Base-by-base conservation (phyloP, 1,140 invertebrate genomes). In the Drosophila mayri region DNA sequence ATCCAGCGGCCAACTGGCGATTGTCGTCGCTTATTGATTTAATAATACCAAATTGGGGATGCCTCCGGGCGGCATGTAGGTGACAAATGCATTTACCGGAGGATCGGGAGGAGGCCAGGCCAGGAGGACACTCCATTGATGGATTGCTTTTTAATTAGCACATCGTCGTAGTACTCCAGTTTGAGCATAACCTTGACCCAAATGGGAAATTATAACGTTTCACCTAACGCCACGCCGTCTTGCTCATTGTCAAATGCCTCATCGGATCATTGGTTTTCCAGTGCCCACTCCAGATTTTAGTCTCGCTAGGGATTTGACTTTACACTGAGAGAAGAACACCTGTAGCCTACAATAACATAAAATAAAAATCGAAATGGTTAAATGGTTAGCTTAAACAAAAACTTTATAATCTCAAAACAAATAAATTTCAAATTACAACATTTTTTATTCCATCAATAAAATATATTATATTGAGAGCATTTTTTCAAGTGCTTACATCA, bases 1-100 rank as follows among this genome's bases (percentile, higher is more conserved):
- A 78, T 59, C 52, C 14, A 59, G 38, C 46, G 61, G 52, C 61
- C 57, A 62, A 61, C 58, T 75, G 65, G 57, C 59, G 77, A 75
- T 87, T 81, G 77, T 85, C 81, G 79, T 61, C 81, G 67, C 81
- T 85, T 88, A 88, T 88, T 83, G 83, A 79, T 86, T 87, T 83
- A 86, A 86, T 49, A 76, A 38, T 38, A 20, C 14, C 30, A 54
- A 63, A 65, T 62, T 79, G 50, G 63, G 59, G 66, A 66, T 74
- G 62, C 65, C 71, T 71, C 47, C 3, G 50, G 75, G 50, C 40
- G 61, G 46, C 52, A 44, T 37, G 57, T 67, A 68, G 75, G 71
- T 83, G 76, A 37, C 49, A 60, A 85, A 61, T 80, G 67, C 81
- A 77, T 68, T 62, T 59, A 28, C 47, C 28, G 60, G 43, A 43